These are phyloP conservation scores for Fringilla coelebs DNA, from an alignment of 2,797 vertebrate species.

Conservation along the genomic window DNA sequence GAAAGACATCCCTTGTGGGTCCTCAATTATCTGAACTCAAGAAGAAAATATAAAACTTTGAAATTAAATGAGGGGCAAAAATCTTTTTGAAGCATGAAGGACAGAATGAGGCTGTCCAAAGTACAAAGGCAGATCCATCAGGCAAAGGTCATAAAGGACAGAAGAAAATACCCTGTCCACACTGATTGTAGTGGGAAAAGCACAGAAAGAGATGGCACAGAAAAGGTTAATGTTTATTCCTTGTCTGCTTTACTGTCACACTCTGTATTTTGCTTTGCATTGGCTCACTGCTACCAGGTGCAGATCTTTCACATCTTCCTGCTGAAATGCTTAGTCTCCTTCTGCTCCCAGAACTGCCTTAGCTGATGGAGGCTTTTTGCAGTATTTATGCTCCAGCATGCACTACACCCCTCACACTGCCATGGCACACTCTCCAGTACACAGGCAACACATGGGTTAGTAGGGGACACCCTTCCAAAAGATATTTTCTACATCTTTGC, in stretches of 20 bases:
- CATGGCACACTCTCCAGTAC: background rate
- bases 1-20: background rate
- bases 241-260: background rate
- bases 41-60: background rate
- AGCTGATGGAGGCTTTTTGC: background rate
- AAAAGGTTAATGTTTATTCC: background rate
- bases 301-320: background rate
- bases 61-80: background rate
- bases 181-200: background rate
- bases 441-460: rapidly evolving
- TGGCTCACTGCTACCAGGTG: background rate
- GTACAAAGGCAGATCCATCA: background rate
- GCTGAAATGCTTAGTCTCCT: background rate
- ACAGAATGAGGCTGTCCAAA: background rate
- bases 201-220: background rate
- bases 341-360: background rate
- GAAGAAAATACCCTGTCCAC: background rate
- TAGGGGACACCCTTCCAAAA: background rate
- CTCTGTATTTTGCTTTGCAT: background rate
- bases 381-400: background rate
- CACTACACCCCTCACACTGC: background rate
- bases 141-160: background rate
- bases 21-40: background rate
- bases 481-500: rapidly evolving
- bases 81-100: background rate